Evolutionary conservation across 2,797 vertebrate genomes (phyloP), one percentile per base, ranked within the genome.

Genomic region (Babyrousa celebensis): DNA sequence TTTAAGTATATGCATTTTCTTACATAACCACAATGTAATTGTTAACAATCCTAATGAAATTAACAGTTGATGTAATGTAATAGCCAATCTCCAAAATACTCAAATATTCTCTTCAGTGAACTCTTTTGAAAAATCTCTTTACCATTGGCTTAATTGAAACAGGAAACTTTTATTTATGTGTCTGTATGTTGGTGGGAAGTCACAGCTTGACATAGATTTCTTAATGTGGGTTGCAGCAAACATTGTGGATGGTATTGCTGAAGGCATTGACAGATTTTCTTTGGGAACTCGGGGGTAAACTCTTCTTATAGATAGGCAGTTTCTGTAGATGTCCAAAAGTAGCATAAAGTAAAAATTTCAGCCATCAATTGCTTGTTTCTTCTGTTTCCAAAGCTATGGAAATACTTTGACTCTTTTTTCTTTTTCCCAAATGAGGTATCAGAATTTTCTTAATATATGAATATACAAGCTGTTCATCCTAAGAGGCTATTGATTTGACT

Each of bases 111-210:
- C 14, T 6, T 27, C 23, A 48, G 0, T 43, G 74, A 15, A 78
- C 16, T 89, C 3, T 56, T 71, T 29, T 0, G 2, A 18, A 20
- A 86, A 74, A 17, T 54, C 32, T 40, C 94, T 89, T 74, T 89
- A 60, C 0, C 48, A 23, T 84, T 68, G n/a, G 67, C 78, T 74
- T 85, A 95, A 91, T 70, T 95, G 67, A 90, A 90, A 82, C 27
- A 29, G 20, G 79, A 75, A 92, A 79, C 43, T 83, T 97, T 60
- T 86, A 17, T 89, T 67, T 89, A 54, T 78, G 17, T 94, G 1
- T 78, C 52, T 85, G 0, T 75, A 16, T 52, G 62, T 68, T 43
- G 92, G 18, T 87, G 54, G 48, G n/a, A 43, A 86, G 48, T 74
- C 70, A 72, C 5, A 77, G 5, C 68, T 4, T 77, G 5, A 79